These are phyloP conservation scores for Diadema setosum DNA, from an alignment of 35 echinoderm and acorn worm genomes.

Conservation along the genomic window DNA sequence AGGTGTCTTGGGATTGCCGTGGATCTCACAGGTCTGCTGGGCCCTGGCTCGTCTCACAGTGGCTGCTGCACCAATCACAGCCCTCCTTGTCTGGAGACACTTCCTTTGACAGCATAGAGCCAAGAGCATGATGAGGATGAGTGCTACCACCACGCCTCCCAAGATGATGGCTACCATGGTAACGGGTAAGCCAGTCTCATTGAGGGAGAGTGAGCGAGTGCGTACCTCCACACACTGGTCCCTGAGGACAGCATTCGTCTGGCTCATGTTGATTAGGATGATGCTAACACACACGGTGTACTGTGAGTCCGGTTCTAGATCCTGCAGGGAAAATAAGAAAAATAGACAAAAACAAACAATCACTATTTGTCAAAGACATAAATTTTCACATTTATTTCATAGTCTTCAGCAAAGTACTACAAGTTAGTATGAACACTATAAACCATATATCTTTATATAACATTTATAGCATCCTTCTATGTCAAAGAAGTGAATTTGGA, in stretches of 20 bases:
- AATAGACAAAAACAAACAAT: neutral
- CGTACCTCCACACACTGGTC: conserved; percentile 83
- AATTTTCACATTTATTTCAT: too few species aligned
- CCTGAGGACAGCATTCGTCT: conserved; percentile 58
- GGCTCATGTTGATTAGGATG: conserved; percentile 43
- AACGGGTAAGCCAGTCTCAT: neutral
- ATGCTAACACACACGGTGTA: conserved; percentile 94
- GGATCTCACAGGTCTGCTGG: conserved; percentile 9
- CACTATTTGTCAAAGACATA: neutral
- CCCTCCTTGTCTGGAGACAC: conserved; percentile 12
- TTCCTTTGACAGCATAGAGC: conserved; percentile 31
- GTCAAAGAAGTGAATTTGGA: too few species aligned
- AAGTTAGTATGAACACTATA: too few species aligned
- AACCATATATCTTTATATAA: too few species aligned
- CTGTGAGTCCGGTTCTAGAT: conserved; percentile 55
- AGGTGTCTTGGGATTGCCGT: neutral
- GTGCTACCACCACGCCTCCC: conserved; percentile 21
- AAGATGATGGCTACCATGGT: conserved; percentile 49
- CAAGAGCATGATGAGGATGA: conserved; percentile 50
- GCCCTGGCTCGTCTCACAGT: neutral
- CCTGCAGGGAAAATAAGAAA: conserved; percentile 33
- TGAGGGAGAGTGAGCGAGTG: conserved; percentile 2
- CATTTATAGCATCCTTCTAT: too few species aligned
- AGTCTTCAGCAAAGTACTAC: too few species aligned
- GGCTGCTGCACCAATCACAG: neutral